Evolutionary conservation across 2,797 vertebrate genomes (phyloP), one percentile per base, ranked within the genome.

Genomic region (Furcifer pardalis): DNA sequence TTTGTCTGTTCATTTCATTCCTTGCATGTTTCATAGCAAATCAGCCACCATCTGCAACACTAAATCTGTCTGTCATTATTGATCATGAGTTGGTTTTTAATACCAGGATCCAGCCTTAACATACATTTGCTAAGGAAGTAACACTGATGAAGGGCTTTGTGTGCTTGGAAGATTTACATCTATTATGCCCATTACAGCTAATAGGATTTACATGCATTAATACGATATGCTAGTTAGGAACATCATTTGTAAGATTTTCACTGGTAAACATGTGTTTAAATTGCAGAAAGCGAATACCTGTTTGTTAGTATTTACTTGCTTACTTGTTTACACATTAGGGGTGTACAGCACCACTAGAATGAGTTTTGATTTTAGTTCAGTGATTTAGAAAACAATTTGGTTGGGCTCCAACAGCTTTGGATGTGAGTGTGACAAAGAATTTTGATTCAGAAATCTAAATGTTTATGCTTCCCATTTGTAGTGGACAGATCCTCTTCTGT

Each of bases 41-140:
- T 82, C 72, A 75, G 35, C 30, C 6, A 9, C 81, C 60, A 75
- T 82, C 60, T 75, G 42, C 40, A 63, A 35, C 23, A 5, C 12
- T 62, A 62, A 74, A 60, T 23, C 32, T 32, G 23, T 65, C 32
- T 42, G 52, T 81, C 42, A 66, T 27, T 44, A 49, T 17, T 82
- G 44, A 65, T 46, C 60, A 82, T 66, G 60, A 75, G 25, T 32
- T 75, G 72, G n/a, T 75, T 75, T 82, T 82, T 75, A 82, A 82
- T 75, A 21, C 13, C 25, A 35, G 35, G 81, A 75, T 65, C 21
- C 69, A 82, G 32, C 3, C 25, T 37, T 75, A 63, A 65, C 32
- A 75, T 75, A 35, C 49, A 66, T 75, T 63, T 74, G 40, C 40
- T 52, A 52, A 44, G 10, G 63, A 60, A 63, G 21, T 32, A 65